Percentiles rank a stretch among this genome's conserved stretches.
Conservation (phyloP, 2,113 vertebrate genomes). For the Gallinago jamesoni region DNA sequence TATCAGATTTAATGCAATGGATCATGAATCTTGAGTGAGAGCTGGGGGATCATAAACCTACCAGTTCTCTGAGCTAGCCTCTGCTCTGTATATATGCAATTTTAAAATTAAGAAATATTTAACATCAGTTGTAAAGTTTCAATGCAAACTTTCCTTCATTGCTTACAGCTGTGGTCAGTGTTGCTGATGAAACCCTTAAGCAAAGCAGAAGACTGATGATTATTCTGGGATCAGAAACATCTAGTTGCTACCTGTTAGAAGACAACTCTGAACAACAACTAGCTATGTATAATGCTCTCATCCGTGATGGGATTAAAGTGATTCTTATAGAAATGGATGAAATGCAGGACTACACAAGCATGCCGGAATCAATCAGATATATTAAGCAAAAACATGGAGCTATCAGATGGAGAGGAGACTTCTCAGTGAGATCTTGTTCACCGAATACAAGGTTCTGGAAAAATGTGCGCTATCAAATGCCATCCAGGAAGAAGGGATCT, state of each 20-base stretch:
- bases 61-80: not conserved
- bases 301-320: slow-evolving; percentile 81
- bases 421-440: slow-evolving; percentile 33
- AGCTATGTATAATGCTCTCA: slow-evolving; percentile 79
- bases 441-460: slow-evolving; percentile 86
- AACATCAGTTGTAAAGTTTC: not conserved
- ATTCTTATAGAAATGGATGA: slow-evolving; percentile 87
- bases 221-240: slow-evolving; percentile 66
- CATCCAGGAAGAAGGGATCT: slow-evolving; percentile 35
- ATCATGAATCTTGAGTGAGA: not conserved
- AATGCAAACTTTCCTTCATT: not conserved
- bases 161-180: slow-evolving; percentile 77
- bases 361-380: slow-evolving; percentile 85
- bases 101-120: not conserved
- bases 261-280: slow-evolving; percentile 76
- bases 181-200: slow-evolving; percentile 79
- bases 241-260: slow-evolving; percentile 31
- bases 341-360: slow-evolving; percentile 68
- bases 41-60: not conserved
- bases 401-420: slow-evolving; percentile 74
- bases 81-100: not conserved
- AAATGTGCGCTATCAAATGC: slow-evolving; percentile 86
- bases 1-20: not conserved
- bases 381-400: slow-evolving; percentile 84
- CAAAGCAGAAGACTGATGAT: slow-evolving; percentile 85